phyloP scores from a whole-genome alignment of 2,797 vertebrate genomes.

The Cynopterus sphinx region DNA sequence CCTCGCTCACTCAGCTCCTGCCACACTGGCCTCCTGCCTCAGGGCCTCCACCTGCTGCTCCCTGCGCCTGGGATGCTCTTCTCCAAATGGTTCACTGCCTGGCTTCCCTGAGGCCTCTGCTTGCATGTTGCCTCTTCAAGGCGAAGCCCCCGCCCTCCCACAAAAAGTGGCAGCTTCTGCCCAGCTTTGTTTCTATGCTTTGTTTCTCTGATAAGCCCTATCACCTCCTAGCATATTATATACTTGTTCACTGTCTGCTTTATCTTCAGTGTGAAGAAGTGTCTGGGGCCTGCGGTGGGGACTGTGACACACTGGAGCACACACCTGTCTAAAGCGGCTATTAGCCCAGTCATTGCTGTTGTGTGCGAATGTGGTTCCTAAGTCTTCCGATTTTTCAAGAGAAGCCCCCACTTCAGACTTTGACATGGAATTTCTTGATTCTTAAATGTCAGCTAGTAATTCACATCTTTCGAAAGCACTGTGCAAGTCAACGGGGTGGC shows the following conservation, averaged over 20 bases:
- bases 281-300: background rate
- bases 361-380: background rate
- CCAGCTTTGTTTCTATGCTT: background rate
- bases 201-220: background rate
- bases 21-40: background rate
- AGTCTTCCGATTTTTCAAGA: background rate
- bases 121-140: background rate
- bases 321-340: background rate
- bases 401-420: background rate
- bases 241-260: background rate
- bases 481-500: background rate
- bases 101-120: background rate
- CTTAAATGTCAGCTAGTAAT: conserved; percentile 35
- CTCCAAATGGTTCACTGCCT: background rate
- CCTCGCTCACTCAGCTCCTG: background rate
- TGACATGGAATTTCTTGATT: background rate
- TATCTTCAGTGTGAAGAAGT: background rate
- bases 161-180: background rate
- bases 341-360: background rate
- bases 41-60: background rate
- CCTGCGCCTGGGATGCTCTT: background rate
- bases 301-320: accelerated
- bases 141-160: background rate
- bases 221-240: background rate
- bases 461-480: background rate